phyloP scores from a whole-genome alignment of 2,113 vertebrate species.

The Corydoras sp. region DNA sequence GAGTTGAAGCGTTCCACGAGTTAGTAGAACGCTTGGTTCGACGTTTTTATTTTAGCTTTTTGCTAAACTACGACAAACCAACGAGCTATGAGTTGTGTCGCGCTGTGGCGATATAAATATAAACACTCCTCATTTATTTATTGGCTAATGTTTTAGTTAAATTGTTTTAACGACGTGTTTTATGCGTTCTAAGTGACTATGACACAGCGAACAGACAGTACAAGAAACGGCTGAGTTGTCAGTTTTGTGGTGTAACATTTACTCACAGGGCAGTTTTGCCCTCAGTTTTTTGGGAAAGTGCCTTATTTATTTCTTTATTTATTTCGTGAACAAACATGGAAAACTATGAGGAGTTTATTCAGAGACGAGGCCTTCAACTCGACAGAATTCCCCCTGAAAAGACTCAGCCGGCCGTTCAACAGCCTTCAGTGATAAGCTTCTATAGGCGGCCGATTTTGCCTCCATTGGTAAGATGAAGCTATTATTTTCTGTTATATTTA shows the following conservation, averaged over 20 bases:
- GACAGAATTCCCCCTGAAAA: slow-evolving; percentile 18
- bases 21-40: neutral
- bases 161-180: no score
- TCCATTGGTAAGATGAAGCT: slow-evolving; percentile 20
- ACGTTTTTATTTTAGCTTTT: neutral
- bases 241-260: neutral
- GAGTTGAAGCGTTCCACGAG: no score
- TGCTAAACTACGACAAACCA: neutral
- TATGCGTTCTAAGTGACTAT: no score
- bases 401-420: neutral
- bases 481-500: neutral
- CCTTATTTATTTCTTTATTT: neutral
- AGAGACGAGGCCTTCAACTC: slow-evolving; percentile 37
- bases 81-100: neutral
- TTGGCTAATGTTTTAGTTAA: no score
- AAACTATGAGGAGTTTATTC: slow-evolving; percentile 60
- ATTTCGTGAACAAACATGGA: slow-evolving; percentile 50
- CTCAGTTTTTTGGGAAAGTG: no score
- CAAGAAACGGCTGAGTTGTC: neutral
- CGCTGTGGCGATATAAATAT: no score
- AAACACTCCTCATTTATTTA: no score
- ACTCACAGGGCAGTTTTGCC: neutral
- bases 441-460: slow-evolving; percentile 19
- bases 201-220: no score
- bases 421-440: slow-evolving; percentile 20